Conservation (phyloP, 2,888 invertebrate species). For the Drosophila kambysellisi region DNA sequence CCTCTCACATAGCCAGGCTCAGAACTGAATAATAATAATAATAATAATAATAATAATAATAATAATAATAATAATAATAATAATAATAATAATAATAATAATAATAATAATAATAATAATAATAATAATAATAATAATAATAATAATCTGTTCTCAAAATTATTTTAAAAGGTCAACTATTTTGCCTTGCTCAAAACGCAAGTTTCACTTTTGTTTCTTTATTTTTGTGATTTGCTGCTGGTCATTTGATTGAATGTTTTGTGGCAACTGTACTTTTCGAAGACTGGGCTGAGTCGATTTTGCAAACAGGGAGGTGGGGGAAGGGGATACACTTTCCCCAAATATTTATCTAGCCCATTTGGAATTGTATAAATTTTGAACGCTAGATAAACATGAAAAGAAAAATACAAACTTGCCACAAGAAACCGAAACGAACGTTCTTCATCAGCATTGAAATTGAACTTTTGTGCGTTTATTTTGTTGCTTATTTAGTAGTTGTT, state of each 20-base stretch:
- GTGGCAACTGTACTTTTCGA: conserved; percentile 24
- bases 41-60: not conserved
- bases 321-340: conserved; percentile 26
- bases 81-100: not conserved
- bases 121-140: not conserved
- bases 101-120: not conserved
- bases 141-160: not conserved
- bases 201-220: no score
- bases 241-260: conserved; percentile 5
- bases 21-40: not conserved
- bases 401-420: conserved; percentile 55
- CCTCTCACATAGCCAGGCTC: not conserved
- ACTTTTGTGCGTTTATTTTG: conserved; percentile 41
- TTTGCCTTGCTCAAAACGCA: conserved; percentile 2
- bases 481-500: conserved; percentile 29
- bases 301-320: not conserved
- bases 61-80: not conserved
- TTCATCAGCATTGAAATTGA: conserved; percentile 75
- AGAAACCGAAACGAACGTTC: conserved; percentile 9
- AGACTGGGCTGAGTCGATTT: not conserved
- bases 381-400: conserved; percentile 69
- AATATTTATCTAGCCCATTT: conserved; percentile 71
- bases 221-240: not conserved
- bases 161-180: not conserved
- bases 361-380: conserved; percentile 67